These are phyloP conservation scores for Lepidostoma basale DNA, from an alignment of 1,140 invertebrate species.

Conservation along the genomic window DNA sequence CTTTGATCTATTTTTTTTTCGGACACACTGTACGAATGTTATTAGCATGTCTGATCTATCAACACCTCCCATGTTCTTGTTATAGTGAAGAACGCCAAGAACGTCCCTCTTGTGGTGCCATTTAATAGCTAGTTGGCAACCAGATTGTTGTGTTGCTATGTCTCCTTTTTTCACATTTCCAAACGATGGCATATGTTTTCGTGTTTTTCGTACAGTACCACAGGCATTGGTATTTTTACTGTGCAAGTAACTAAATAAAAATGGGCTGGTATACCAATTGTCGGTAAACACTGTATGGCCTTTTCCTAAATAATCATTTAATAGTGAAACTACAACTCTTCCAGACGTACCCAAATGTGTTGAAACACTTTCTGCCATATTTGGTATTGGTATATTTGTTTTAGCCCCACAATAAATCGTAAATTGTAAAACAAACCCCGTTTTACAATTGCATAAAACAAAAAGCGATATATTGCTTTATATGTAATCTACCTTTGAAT, in stretches of 20 bases:
- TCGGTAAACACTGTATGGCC: conserved; percentile 5
- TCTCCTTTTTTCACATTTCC: conserved; percentile 2
- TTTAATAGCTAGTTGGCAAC: too few species aligned
- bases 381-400: background rate
- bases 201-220: conserved; percentile 7
- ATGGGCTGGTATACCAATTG: background rate
- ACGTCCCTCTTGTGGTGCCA: too few species aligned
- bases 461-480: conserved; percentile 11
- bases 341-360: background rate
- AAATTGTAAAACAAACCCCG: conserved; percentile 8
- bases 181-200: conserved; percentile 8
- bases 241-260: background rate
- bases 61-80: too few species aligned
- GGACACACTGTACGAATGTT: too few species aligned
- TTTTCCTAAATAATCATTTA: conserved; percentile 12
- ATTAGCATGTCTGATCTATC: too few species aligned
- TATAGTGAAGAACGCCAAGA: too few species aligned
- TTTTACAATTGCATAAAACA: conserved; percentile 5
- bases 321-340: background rate
- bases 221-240: conserved; percentile 17
- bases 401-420: background rate
- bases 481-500: conserved; percentile 8
- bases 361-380: background rate
- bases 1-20: too few species aligned
- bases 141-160: background rate